phyloP scores from a whole-genome alignment of 1,140 invertebrate species.

The Lepidurus couesii region DNA sequence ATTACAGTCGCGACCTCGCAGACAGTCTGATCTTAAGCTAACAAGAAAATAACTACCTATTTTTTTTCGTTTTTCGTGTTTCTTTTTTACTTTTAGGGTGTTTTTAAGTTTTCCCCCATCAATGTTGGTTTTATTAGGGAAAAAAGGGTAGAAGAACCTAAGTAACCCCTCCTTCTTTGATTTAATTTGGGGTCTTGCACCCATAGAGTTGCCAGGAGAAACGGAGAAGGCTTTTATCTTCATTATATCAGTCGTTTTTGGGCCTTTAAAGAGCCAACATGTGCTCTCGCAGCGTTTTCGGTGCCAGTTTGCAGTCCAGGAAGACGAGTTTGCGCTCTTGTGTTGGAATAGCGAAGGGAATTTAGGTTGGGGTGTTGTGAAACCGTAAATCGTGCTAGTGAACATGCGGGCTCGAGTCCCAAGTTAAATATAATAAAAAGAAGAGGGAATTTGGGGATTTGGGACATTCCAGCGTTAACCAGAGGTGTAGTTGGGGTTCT shows the following conservation, averaged over 20 bases:
- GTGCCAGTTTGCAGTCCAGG: neutral
- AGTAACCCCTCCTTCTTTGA: neutral
- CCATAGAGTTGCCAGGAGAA: conserved; percentile 15
- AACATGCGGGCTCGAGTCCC: neutral
- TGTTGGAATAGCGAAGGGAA: neutral
- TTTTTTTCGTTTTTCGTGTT: no score
- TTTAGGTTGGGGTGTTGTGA: neutral
- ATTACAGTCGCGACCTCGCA: neutral
- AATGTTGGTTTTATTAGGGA: neutral
- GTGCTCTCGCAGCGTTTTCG: neutral
- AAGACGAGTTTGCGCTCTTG: neutral
- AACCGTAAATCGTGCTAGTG: neutral
- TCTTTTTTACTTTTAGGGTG: neutral
- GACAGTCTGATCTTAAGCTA: neutral
- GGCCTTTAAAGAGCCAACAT: neutral
- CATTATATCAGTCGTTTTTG: neutral
- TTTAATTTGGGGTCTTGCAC: conserved; percentile 9
- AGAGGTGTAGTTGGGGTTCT: neutral
- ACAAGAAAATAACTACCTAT: conserved; percentile 1
- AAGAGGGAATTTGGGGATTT: neutral
- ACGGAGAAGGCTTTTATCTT: conserved; percentile 15
- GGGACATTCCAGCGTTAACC: neutral
- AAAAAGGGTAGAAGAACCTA: neutral
- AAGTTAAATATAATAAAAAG: neutral
- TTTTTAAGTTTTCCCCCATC: neutral